Percentiles rank a stretch among this genome's conserved stretches.
These are phyloP conservation scores for Melanotaenia parkinsoni DNA, from an alignment of 2,797 vertebrate species.

Conservation along the genomic window DNA sequence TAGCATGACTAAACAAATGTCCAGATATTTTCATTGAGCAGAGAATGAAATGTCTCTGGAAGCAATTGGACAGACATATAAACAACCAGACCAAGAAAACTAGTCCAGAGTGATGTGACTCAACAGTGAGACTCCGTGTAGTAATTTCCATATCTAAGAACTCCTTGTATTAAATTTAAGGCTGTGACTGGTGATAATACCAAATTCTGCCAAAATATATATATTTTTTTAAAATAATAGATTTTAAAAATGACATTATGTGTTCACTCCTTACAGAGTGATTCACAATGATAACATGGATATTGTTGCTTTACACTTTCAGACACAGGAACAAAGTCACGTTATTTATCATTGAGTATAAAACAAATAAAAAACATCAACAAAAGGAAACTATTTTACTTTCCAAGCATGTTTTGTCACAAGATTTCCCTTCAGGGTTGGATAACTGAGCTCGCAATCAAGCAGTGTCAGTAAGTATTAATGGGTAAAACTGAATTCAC, in stretches of 20 bases:
- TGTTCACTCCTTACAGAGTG: neutral
- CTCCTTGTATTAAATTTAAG: too few relatives aligned
- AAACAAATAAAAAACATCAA: neutral
- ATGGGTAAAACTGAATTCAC: slow-evolving; percentile 9
- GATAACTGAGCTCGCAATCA: slow-evolving; percentile 15
- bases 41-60: neutral
- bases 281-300: neutral
- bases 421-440: slow-evolving; percentile 33
- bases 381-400: neutral
- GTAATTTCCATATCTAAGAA: neutral
- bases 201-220: neutral
- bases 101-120: neutral
- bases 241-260: neutral
- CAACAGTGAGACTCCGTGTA: neutral
- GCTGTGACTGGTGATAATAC: neutral
- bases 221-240: neutral
- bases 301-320: neutral
- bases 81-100: neutral
- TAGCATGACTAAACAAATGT: too few relatives aligned
- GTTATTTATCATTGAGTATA: slow-evolving; percentile 3
- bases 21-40: neutral
- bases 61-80: neutral
- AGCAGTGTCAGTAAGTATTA: slow-evolving; percentile 28
- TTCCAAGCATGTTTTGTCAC: neutral
- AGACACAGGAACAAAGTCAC: slow-evolving; percentile 1